phyloP scores from a whole-genome alignment of 2,888 invertebrate genomes.

The Cephus pulcher region DNA sequence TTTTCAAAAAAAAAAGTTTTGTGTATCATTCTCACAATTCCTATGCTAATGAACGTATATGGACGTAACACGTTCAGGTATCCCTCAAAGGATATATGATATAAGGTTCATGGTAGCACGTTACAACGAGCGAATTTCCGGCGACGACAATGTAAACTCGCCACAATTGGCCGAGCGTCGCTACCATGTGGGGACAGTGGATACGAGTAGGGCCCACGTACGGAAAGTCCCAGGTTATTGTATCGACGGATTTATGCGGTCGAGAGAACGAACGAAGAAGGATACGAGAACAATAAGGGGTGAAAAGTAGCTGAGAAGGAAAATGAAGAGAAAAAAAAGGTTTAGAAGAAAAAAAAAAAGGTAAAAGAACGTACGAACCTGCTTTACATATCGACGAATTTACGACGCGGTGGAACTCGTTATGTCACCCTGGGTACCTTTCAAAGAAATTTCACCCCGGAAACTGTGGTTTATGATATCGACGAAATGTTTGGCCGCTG shows the following conservation, averaged over 20 bases:
- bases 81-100: not conserved
- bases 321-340: conserved; percentile 23
- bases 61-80: conserved; percentile 16
- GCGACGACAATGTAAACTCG: conserved; percentile 16
- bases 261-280: not conserved
- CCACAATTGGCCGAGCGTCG: not conserved
- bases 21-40: conserved; percentile 51
- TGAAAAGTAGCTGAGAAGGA: conserved; percentile 31
- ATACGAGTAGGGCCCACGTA: not conserved
- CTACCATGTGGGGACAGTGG: not conserved
- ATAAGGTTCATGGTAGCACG: not conserved
- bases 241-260: conserved; percentile 4
- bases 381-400: conserved; percentile 57
- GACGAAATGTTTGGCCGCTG: conserved; percentile 38
- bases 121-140: conserved; percentile 23
- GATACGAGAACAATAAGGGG: conserved; percentile 14
- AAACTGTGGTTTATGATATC: conserved; percentile 47
- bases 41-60: conserved; percentile 48
- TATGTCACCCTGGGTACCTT: conserved; percentile 17
- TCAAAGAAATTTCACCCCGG: conserved; percentile 5
- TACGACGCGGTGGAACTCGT: conserved; percentile 43
- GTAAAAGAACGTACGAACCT: conserved; percentile 31
- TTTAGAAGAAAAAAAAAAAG: conserved; percentile 23
- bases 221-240: not conserved
- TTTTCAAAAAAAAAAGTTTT: conserved; percentile 15